These are phyloP conservation scores for Sinocyclocheilus anophthalmus DNA, from an alignment of 2,113 vertebrate genomes.

Conservation along the genomic window DNA sequence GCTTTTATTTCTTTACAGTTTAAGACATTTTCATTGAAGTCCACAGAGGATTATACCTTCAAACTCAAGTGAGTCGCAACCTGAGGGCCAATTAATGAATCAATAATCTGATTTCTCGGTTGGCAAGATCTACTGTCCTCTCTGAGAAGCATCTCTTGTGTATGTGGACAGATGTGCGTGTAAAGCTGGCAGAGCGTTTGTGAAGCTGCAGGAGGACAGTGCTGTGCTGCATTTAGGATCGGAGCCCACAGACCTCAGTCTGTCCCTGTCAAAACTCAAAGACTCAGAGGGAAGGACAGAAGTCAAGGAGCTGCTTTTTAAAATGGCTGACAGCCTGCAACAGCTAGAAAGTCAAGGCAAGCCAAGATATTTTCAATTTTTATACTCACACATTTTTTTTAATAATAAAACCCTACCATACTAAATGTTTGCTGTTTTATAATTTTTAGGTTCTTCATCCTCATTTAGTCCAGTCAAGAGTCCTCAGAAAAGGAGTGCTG, in stretches of 20 bases:
- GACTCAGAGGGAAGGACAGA: constrained; percentile 65
- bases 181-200: constrained; percentile 55
- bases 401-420: neutral
- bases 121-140: neutral
- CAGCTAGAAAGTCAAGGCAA: constrained; percentile 57
- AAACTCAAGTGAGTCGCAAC: constrained; percentile 68
- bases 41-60: constrained; percentile 66
- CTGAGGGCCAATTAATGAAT: neutral
- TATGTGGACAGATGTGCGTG: constrained; percentile 62
- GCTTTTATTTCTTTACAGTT: constrained; percentile 57
- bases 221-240: constrained; percentile 67
- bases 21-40: constrained; percentile 62
- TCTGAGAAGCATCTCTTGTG: neutral
- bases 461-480: constrained; percentile 41
- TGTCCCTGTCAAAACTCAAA: constrained; percentile 75
- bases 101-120: neutral
- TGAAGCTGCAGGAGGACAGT: constrained; percentile 53
- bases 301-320: constrained; percentile 80
- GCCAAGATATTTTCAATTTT: neutral
- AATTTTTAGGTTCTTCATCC: constrained; percentile 1
- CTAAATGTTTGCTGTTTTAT: neutral
- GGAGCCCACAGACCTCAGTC: constrained; percentile 43
- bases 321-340: constrained; percentile 73
- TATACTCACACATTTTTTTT: too few species aligned
- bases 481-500: constrained; percentile 33